Evolutionary conservation across 2,797 vertebrate species (phyloP).

Genomic region (Phrynocephalus guinanensis): DNA sequence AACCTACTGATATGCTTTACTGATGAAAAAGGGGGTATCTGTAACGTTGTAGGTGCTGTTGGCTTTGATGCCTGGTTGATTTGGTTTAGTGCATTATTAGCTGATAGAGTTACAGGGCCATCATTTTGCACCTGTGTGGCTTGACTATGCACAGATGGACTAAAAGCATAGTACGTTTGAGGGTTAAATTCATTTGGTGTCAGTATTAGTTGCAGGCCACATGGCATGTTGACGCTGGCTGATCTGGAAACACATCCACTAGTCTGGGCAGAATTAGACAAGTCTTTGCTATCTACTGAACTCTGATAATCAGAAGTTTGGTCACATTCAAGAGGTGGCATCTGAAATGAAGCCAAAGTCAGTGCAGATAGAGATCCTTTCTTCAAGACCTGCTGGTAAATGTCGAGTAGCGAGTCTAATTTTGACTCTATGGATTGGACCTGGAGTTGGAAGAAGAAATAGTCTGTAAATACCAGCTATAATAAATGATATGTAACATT

Average conservation of each 20-base stretch:
- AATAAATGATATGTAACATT: neutral
- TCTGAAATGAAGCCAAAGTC: slow-evolving; percentile 89
- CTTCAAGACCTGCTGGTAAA: slow-evolving; percentile 93
- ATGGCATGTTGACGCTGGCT: slow-evolving; percentile 87
- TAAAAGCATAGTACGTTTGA: slow-evolving; percentile 88
- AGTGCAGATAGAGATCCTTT: slow-evolving; percentile 93
- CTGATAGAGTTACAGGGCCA: slow-evolving; percentile 78
- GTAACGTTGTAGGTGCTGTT: slow-evolving; percentile 83
- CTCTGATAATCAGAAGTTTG: slow-evolving; percentile 96
- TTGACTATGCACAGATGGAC: slow-evolving; percentile 82
- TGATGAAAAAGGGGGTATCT: slow-evolving; percentile 82
- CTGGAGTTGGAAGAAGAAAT: slow-evolving; percentile 71
- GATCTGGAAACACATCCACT: slow-evolving; percentile 86
- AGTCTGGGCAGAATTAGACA: slow-evolving; percentile 86
- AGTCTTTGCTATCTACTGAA: slow-evolving; percentile 89
- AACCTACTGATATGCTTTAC: slow-evolving; percentile 77
- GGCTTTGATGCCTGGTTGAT: slow-evolving; percentile 78
- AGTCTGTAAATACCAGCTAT: neutral
- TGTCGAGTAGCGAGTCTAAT: slow-evolving; percentile 93
- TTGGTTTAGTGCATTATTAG: slow-evolving; percentile 84
- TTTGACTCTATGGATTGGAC: slow-evolving; percentile 98
- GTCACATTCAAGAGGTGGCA: slow-evolving; percentile 92
- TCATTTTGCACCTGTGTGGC: slow-evolving; percentile 81
- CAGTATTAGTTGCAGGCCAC: slow-evolving; percentile 91
- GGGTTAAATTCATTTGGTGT: slow-evolving; percentile 89